These are phyloP conservation scores for Spondyliosoma cantharus DNA, from an alignment of 2,797 vertebrate genomes.

Conservation along the genomic window DNA sequence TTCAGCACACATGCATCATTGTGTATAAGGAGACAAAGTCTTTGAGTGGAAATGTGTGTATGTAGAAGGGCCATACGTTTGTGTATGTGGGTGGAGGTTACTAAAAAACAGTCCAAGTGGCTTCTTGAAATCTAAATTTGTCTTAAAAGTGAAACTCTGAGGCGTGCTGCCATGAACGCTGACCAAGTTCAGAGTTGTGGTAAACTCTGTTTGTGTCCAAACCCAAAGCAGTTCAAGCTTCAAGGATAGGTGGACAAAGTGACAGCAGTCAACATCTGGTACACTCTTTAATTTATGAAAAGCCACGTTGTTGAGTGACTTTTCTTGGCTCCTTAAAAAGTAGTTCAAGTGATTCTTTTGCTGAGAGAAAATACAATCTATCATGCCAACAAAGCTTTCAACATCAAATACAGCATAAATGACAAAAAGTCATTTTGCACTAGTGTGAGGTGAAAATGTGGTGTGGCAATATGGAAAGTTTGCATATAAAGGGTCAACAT, in stretches of 20 bases:
- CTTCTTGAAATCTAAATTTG: slow-evolving; percentile 26
- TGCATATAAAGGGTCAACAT: too few species aligned
- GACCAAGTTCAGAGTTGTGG: slow-evolving; percentile 24
- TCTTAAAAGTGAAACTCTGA: slow-evolving; percentile 14
- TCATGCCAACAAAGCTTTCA: neutral
- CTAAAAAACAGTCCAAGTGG: neutral
- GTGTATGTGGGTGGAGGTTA: slow-evolving; percentile 12
- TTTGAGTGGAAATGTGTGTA: neutral
- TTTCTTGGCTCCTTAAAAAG: slow-evolving; percentile 30
- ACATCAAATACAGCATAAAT: slow-evolving; percentile 7
- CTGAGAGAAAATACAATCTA: slow-evolving; percentile 11
- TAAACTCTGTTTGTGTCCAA: slow-evolving; percentile 20
- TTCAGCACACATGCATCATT: neutral
- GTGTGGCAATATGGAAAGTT: too few species aligned
- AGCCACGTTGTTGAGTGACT: slow-evolving; percentile 7
- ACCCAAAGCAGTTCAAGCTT: slow-evolving; percentile 34
- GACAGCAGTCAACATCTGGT: slow-evolving; percentile 21
- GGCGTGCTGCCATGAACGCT: neutral
- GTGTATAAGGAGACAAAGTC: neutral
- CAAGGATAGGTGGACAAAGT: slow-evolving; percentile 34
- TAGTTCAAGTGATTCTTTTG: slow-evolving; percentile 17
- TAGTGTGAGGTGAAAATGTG: too few species aligned
- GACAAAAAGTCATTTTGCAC: too few species aligned
- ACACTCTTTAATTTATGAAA: neutral
- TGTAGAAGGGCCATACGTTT: neutral